phyloP scores from a whole-genome alignment of 2,113 vertebrate genomes.

The Micronycteris hirsuta region DNA sequence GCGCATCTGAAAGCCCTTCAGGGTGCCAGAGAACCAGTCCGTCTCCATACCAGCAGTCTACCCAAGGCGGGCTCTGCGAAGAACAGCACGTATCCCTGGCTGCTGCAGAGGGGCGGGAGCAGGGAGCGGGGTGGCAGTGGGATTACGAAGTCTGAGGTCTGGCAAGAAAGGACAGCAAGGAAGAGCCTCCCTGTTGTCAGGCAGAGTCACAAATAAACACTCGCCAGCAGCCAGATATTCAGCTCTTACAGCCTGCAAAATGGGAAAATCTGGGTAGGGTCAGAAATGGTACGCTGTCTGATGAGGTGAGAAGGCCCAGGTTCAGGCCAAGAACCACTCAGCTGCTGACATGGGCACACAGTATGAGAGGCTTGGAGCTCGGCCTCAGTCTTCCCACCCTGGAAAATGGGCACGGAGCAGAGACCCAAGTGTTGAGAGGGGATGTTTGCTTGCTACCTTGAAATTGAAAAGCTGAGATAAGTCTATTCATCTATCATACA shows the following conservation, averaged over 20 bases:
- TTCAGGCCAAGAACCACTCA: not conserved
- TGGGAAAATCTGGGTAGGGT: not conserved
- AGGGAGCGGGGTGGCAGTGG: not conserved
- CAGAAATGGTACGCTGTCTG: not conserved
- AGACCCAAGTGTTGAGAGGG: not conserved
- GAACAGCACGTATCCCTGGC: constrained; percentile 26
- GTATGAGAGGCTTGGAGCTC: not conserved
- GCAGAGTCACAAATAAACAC: constrained; percentile 46
- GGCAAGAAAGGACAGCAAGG: not conserved
- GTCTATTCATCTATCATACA: not conserved
- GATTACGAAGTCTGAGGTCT: constrained; percentile 45
- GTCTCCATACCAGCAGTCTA: constrained; percentile 40
- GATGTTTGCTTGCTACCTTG: not conserved
- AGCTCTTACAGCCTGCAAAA: constrained; percentile 23
- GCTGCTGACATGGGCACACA: not conserved
- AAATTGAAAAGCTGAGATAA: not conserved
- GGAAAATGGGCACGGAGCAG: not conserved
- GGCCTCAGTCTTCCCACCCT: not conserved
- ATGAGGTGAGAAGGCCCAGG: not conserved
- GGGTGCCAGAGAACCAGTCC: constrained; percentile 41
- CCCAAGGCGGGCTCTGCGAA: not conserved
- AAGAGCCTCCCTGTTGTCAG: constrained; percentile 31
- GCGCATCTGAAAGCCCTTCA: constrained; percentile 59
- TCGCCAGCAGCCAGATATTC: constrained; percentile 7
- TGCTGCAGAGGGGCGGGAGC: not conserved